phyloP scores from a whole-genome alignment of 2,888 invertebrate species.

The Apomyelois bistriatella region DNA sequence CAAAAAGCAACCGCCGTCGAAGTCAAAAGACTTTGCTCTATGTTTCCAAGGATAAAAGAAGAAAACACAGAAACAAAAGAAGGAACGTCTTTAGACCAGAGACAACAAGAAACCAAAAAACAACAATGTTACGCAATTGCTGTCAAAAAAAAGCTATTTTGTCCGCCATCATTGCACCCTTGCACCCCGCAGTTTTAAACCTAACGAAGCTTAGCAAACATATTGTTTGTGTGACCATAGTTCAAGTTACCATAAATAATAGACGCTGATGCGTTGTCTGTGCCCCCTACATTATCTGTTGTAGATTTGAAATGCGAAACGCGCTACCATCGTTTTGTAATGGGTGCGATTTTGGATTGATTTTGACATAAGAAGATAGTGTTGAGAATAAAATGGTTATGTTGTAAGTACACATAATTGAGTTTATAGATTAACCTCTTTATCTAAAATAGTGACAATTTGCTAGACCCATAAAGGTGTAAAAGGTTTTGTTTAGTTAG shows the following conservation, averaged over 20 bases:
- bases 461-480: no score
- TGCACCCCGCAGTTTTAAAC: constrained; percentile 33
- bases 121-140: neutral
- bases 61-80: neutral
- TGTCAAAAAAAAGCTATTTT: constrained; percentile 1
- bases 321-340: neutral
- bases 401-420: no score
- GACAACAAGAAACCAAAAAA: neutral
- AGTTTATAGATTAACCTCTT: no score
- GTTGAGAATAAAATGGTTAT: no score
- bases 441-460: no score
- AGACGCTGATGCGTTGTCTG: constrained; percentile 29
- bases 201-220: constrained; percentile 59
- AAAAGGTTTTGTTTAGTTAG: no score
- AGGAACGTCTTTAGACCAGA: neutral
- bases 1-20: no score
- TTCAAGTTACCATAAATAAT: constrained; percentile 65
- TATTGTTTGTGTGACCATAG: constrained; percentile 69
- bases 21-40: no score
- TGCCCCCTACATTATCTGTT: constrained; percentile 24
- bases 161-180: neutral
- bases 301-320: constrained; percentile 7
- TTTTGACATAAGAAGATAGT: no score
- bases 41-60: no score
- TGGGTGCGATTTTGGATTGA: neutral